Evolutionary conservation across 2,113 vertebrate genomes (phyloP), one percentile per base, ranked within the genome.

Genomic region (Hypocryptadius cinnamomeus): DNA sequence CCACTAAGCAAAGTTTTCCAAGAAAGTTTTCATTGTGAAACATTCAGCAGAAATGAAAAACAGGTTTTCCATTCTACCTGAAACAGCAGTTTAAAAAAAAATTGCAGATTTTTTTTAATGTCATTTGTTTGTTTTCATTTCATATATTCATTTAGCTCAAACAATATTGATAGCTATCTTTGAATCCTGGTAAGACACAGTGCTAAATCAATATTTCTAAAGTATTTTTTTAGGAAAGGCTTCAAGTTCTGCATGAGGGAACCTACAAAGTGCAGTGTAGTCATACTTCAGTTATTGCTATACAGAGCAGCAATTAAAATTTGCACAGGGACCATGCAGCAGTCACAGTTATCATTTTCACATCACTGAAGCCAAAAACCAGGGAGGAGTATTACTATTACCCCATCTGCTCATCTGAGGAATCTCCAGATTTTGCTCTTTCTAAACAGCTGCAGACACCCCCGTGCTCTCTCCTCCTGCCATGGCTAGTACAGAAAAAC

Each of bases 381-480:
- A 74, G 51, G 35, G 60, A 91, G 28, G 45, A 78, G 47, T 70
- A 78, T 61, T 61, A 17, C 39, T 66, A 39, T 60, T 72, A 76
- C 35, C 8, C 33, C 13, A 82, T 72, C 30, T 68, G 66, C 40
- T 87, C 25, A 27, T 48, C 31, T 72, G 37, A 82, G 13, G 8
- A 89, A 10, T 37, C 57, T 71, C 33, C 90, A 87, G 28, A 78
- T 66, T 74, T 50, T 66, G 23, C 23, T 59, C 2, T 81, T 87
- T 87, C 60, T 45, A 27, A 82, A 78, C 74, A 81, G 61, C 78
- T 84, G 79, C 57, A 85, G 44, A 53, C 8, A 39, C 2, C 8
- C 28, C 39, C 0, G 0, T 59, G 39, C 23, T 78, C 11, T 35
- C 23, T 7, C 4, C 30, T 79, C 15, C 31, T 18, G 13, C 25